Conservation (phyloP, 2,113 vertebrate species). For the Epinephelus cyanopodus region DNA sequence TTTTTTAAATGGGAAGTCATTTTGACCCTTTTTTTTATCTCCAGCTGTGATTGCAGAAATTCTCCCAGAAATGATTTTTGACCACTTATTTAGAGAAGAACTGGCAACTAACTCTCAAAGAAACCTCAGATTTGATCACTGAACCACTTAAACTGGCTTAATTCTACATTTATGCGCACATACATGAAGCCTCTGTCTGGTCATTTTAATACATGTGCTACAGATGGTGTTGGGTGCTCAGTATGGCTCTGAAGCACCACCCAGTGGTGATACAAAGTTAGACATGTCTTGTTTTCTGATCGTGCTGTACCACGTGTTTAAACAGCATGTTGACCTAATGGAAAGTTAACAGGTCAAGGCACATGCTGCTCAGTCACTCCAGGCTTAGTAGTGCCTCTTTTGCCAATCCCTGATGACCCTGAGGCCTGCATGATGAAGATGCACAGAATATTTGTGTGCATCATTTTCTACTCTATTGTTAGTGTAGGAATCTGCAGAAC, state of each 20-base stretch:
- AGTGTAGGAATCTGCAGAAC: constrained; percentile 14
- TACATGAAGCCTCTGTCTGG: constrained; percentile 34
- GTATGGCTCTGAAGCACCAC: constrained; percentile 51
- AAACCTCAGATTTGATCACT: constrained; percentile 52
- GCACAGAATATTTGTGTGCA: constrained; percentile 8
- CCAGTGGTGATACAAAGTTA: constrained; percentile 54
- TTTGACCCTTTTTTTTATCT: constrained; percentile 37
- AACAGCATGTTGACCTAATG: background rate
- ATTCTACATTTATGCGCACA: constrained; percentile 36
- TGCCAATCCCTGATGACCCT: background rate
- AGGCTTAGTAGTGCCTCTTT: constrained; percentile 6
- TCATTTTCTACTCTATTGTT: background rate
- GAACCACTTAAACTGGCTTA: constrained; percentile 42
- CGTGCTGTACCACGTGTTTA: background rate
- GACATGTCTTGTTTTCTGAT: background rate
- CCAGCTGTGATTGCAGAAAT: constrained; percentile 52
- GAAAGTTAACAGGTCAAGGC: constrained; percentile 28
- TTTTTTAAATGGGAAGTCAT: constrained; percentile 44
- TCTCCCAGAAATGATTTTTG: constrained; percentile 41
- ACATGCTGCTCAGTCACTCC: constrained; percentile 26
- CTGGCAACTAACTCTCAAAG: constrained; percentile 43
- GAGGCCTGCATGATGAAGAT: background rate
- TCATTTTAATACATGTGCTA: constrained; percentile 42
- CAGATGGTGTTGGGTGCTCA: constrained; percentile 25
- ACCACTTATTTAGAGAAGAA: constrained; percentile 57